Conservation (phyloP, 2,888 invertebrate genomes). For the Xestia xanthographa region DNA sequence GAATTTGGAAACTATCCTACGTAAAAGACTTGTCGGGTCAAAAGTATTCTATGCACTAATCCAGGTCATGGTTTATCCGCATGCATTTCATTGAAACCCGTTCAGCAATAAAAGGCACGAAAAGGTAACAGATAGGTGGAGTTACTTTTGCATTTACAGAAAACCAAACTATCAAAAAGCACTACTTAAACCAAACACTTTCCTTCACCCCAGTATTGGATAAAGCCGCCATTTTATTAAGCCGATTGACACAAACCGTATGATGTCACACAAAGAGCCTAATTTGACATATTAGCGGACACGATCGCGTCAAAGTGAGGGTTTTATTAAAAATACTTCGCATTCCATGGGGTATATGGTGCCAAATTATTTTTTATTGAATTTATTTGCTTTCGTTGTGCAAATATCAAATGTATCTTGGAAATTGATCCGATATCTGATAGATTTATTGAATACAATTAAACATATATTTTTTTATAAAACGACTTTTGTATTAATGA, state of each 20-base stretch:
- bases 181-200: not conserved
- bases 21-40: not conserved
- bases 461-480: not conserved
- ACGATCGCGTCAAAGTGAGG: conserved; percentile 54
- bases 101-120: not conserved
- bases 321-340: conserved; percentile 61
- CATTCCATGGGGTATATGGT: conserved; percentile 26
- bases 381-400: conserved; percentile 31
- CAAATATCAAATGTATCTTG: conserved; percentile 24
- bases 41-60: not conserved
- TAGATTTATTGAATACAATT: conserved; percentile 21
- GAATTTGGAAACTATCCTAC: not conserved
- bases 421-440: not conserved
- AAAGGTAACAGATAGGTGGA: not conserved
- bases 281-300: conserved; percentile 54
- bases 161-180: not conserved
- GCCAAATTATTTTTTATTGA: conserved; percentile 43
- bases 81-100: not conserved
- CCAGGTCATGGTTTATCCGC: not conserved
- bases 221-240: conserved; percentile 6
- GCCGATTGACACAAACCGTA: conserved; percentile 25
- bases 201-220: not conserved
- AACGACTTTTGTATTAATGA: not conserved
- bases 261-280: conserved; percentile 46
- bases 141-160: not conserved